Conservation (phyloP, 2,888 invertebrate genomes). For the Acanthosepion lycidas region DNA sequence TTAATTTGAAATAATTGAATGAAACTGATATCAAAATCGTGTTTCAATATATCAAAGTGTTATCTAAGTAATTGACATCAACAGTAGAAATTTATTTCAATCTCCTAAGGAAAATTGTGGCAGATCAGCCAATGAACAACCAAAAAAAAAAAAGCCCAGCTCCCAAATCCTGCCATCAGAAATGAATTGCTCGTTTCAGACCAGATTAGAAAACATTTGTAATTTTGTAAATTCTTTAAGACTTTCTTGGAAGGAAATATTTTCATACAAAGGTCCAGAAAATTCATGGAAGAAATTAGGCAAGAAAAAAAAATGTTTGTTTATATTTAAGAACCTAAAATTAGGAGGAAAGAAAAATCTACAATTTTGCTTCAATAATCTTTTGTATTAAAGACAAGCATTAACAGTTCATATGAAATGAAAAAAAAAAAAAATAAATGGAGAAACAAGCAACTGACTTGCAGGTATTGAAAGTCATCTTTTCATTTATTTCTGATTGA, state of each 20-base stretch:
- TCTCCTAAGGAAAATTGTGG: not conserved
- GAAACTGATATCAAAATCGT: not conserved
- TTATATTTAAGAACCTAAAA: not conserved
- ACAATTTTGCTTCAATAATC: not conserved
- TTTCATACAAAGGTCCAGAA: not conserved
- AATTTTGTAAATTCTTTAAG: not conserved
- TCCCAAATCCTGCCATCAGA: not conserved
- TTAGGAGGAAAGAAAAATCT: not conserved
- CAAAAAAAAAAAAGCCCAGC: not conserved
- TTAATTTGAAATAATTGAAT: not conserved
- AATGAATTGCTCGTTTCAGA: not conserved
- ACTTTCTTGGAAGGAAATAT: too few relatives aligned
- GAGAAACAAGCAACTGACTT: not conserved
- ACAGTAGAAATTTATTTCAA: not conserved
- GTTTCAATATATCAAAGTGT: not conserved
- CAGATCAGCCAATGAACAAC: not conserved
- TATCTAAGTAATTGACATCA: not conserved
- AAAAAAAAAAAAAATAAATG: too few relatives aligned
- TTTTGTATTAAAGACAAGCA: not conserved
- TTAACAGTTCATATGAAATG: not conserved
- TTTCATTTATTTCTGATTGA: too few relatives aligned
- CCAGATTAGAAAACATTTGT: not conserved
- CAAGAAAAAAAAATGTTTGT: not conserved
- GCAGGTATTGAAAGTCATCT: too few relatives aligned
- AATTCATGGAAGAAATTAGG: not conserved